Evolutionary conservation across 2,797 vertebrate genomes (phyloP), one percentile per base, ranked within the genome.

Genomic region (Cichlasoma orientale): DNA sequence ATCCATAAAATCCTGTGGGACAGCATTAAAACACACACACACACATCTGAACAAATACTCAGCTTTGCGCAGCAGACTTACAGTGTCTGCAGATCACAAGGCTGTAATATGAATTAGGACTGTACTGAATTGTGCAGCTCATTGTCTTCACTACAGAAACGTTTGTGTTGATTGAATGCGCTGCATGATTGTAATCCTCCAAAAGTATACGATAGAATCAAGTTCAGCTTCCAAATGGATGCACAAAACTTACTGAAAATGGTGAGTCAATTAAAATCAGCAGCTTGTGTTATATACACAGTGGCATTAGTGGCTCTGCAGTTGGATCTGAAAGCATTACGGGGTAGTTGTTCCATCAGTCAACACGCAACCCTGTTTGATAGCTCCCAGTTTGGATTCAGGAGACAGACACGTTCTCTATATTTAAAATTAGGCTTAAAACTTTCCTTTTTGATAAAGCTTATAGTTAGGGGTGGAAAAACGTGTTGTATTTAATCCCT

Each of bases 1-100:
- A 81, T 77, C 29, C 82, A 87, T 82, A 89, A 91, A 88, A 94
- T 88, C 88, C 83, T 52, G 58, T 86, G 59, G 75, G 89, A 87
- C 73, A 82, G 76, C 63, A 75, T 92, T 88, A 86, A 58, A 29
- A 36, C 25, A 31, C 13, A 44, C 78, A 31, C 58, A 56, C 1
- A 41, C 11, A 41, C 57, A 7, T 10, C 33, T 13, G 44, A 59
- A 72, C 55, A 84, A 84, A 75, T 52, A 69, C 56, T 33, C 53
- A 81, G 55, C 29, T 59, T 53, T 7, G 74, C 16, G 31, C 23
- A 11, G 53, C 71, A 56, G 41, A 56, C 41, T 70, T 61, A 58
- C 52, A 71, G 14, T 3, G 4, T 38, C 50, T 75, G 68, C 3
- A 36, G 5, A 72, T 72, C 44, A 53, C 9, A 31, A 75, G 29